Evolutionary conservation across 2,888 invertebrate genomes (phyloP), one percentile per base, ranked within the genome.

Genomic region (Cacoxenus indagator): DNA sequence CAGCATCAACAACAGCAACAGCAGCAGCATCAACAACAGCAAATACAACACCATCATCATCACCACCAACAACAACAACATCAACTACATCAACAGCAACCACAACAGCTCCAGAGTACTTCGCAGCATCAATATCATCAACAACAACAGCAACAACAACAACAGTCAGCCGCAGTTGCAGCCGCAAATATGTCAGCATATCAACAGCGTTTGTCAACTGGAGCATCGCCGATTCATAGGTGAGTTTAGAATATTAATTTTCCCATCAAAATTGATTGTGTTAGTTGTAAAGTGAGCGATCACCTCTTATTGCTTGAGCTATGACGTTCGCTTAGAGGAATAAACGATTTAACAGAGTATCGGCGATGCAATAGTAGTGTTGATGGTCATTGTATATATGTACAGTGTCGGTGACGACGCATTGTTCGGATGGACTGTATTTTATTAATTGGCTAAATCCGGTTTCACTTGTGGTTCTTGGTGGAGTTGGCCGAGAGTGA

Each of bases 201-300:
- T 84, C 88, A 87, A 69, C 88, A 88, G 78, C 82, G 88, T 75
- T 78, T 87, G 83, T 82, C 87, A 77, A 81, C 87, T 72, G 87
- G 87, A 79, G 87, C 87, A 80, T 85, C 88, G 74, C 85, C 87
- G 78, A 88, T 88, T 84, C 88, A 88, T 85, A 88, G 88, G 88
- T 88, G 73, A 84, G 87, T 78, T 48, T 31, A 31, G 9, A 31
- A 8, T 9, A 5, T n/a, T n/a, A n/a, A n/a, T n/a, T n/a, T n/a
- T n/a, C 31, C 9, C 31, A 31, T 31, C 31, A 31, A 31, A n/a
- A n/a, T n/a, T n/a, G n/a, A n/a, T n/a, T n/a, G n/a, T n/a, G n/a
- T n/a, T n/a, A n/a, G n/a, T n/a, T n/a, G n/a, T n/a, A n/a, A n/a
- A n/a, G n/a, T n/a, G n/a, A n/a, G n/a, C n/a, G n/a, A n/a, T n/a